phyloP scores from a whole-genome alignment of 2,113 vertebrate species.

The Coturnix japonica region DNA sequence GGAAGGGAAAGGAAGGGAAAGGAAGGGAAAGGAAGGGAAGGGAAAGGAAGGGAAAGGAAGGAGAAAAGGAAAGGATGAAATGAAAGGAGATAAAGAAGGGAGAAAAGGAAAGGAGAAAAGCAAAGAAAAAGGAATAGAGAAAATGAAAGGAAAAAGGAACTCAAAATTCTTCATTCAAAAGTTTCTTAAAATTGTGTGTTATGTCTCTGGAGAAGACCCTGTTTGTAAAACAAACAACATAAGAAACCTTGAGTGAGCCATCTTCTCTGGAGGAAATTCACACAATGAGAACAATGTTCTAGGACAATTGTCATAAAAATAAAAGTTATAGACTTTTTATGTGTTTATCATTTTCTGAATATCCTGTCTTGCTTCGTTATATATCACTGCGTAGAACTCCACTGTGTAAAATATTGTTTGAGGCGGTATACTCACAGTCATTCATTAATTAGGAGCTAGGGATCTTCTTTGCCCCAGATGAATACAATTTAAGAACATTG shows the following conservation, averaged over 20 bases:
- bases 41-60: too few species aligned
- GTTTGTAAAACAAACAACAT: neutral
- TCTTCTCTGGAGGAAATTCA: constrained; percentile 20
- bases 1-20: too few species aligned
- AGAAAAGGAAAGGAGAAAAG: too few species aligned
- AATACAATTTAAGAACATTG: constrained; percentile 23
- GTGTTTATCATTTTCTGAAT: neutral
- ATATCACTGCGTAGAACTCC: constrained; percentile 39
- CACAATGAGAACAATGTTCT: constrained; percentile 24
- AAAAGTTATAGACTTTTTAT: constrained; percentile 26
- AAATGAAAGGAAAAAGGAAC: too few species aligned
- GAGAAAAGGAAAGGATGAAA: too few species aligned
- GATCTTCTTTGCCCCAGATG: constrained; percentile 27
- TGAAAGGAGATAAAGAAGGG: too few species aligned
- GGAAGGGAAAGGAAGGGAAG: too few species aligned
- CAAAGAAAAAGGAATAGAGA: too few species aligned
- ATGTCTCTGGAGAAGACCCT: neutral
- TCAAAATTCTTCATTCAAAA: neutral
- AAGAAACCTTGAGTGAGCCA: neutral
- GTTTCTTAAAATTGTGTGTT: constrained; percentile 4
- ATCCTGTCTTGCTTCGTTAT: constrained; percentile 9
- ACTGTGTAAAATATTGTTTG: constrained; percentile 25
- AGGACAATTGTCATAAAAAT: constrained; percentile 22
- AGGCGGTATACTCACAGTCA: neutral
- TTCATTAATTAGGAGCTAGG: constrained; percentile 55